Evolutionary conservation across 2,797 vertebrate genomes (phyloP), one percentile per base, ranked within the genome.

Genomic region (Discoglossus pictus): DNA sequence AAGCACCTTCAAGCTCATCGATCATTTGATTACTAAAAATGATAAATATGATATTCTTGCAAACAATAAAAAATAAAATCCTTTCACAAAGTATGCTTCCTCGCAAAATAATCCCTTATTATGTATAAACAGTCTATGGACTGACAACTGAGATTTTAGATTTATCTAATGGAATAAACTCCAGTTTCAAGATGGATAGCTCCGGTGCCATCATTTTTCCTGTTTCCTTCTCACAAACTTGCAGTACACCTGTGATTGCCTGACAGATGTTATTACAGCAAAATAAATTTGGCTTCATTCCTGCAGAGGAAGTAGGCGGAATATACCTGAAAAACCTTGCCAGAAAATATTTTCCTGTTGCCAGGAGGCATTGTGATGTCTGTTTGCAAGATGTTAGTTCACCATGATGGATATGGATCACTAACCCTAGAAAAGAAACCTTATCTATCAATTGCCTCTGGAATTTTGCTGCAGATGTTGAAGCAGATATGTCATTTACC

Each of bases 231-330:
- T 51, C 58, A 21, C 36, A 15, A n/a, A 42, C 44, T 53, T 52
- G 54, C 18, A 27, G 38, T 38, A 46, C 68, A 71, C 53, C 61
- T 71, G 68, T 59, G 53, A 52, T 64, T 65, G 53, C 27, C 36
- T 64, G 68, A 65, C 61, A 71, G 68, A 71, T 71, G 61, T 71
- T 71, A 65, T 64, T 71, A 65, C 53, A 44, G 61, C 44, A 46
- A 56, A 64, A 71, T 36, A 59, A 43, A 64, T 65, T 51, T 65
- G 60, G 68, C 53, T 51, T 10, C 2, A n/a, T 51, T 64, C 47
- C 61, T 46, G 20, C 27, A 36, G 53, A 71, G 60, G 60, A 71
- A 71, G 61, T 50, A 64, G 68, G 46, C 34, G 60, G 53, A 50
- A 58, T 25, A 59, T 39, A 64, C 61, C 61, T 71, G 61, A 56